Percentiles rank a stretch among this genome's conserved stretches.
These are phyloP conservation scores for Channa striata DNA, from an alignment of 2,797 vertebrate species.

Conservation along the genomic window DNA sequence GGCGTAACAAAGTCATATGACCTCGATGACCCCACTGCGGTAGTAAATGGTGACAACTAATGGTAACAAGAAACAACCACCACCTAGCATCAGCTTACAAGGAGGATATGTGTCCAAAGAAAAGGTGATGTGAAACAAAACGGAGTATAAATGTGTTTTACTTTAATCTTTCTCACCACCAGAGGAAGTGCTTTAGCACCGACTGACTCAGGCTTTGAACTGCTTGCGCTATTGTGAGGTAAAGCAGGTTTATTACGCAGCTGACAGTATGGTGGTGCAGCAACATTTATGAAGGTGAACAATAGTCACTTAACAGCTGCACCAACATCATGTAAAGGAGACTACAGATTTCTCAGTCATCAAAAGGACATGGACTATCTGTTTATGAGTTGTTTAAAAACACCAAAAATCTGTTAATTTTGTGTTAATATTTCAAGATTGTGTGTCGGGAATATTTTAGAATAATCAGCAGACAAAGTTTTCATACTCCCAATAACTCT, in stretches of 20 bases:
- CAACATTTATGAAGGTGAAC: background rate
- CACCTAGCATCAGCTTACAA: too few relatives aligned
- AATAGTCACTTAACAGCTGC: background rate
- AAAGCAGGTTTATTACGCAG: background rate
- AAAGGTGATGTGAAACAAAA: slow-evolving; percentile 4
- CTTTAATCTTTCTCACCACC: slow-evolving; percentile 5
- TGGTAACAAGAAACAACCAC: background rate
- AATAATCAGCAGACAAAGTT: background rate
- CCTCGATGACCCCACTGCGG: slow-evolving; percentile 2
- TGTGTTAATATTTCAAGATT: slow-evolving; percentile 6
- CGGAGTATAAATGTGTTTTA: background rate
- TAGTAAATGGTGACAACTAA: slow-evolving; percentile 12
- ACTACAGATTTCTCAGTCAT: background rate
- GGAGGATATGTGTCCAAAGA: background rate
- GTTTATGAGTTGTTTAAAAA: background rate
- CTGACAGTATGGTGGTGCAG: background rate
- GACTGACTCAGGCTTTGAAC: background rate
- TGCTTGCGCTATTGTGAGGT: background rate
- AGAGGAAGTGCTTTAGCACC: slow-evolving; percentile 3
- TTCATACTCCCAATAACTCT: background rate
- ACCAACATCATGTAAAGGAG: background rate
- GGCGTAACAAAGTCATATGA: slow-evolving; percentile 9
- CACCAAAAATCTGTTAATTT: background rate
- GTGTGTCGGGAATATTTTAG: background rate
- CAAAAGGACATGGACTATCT: too few relatives aligned